Evolutionary conservation across 2,888 invertebrate genomes (phyloP), one percentile per base, ranked within the genome.

Genomic region (Andricus curvator): DNA sequence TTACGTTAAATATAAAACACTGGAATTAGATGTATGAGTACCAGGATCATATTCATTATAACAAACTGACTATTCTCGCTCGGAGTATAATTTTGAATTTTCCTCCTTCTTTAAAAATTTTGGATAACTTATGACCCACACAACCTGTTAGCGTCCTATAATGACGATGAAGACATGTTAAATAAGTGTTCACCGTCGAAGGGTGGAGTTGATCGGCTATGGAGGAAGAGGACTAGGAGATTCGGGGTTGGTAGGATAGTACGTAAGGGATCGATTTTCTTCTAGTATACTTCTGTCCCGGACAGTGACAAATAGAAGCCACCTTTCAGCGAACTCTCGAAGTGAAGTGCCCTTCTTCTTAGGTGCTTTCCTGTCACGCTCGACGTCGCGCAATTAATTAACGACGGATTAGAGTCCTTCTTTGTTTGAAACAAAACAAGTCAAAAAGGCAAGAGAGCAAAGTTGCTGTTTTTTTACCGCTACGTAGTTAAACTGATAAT

Each of bases 251-350:
- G 80, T 84, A 83, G 86, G 86, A 88, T 88, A 88, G 86, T 88
- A 88, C 86, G 86, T 86, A 84, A 84, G 88, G 86, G 88, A 91
- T 91, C 91, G 91, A 92, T 92, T 91, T 89, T 89, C 88, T 88
- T 87, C 84, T 85, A 87, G 90, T 89, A 90, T 91, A 90, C 89
- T 89, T 89, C 89, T 92, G 92, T 89, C 87, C 85, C 82, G 84
- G 92, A 92, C 92, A 92, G 89, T 92, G 92, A 92, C 90, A 90
- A 92, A 92, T 92, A 90, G 87, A 85, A 86, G 86, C 81, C 88
- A 88, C 89, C 89, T 89, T 89, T 90, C 88, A 88, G 87, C 87
- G 81, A 89, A 88, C 89, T 88, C 87, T 88, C 87, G 80, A 86
- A 86, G 82, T 85, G 84, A 86, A 86, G 85, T 86, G 85, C 87